Evolutionary conservation across 2,888 invertebrate genomes (phyloP).

Genomic region (Sphinx pinastri): DNA sequence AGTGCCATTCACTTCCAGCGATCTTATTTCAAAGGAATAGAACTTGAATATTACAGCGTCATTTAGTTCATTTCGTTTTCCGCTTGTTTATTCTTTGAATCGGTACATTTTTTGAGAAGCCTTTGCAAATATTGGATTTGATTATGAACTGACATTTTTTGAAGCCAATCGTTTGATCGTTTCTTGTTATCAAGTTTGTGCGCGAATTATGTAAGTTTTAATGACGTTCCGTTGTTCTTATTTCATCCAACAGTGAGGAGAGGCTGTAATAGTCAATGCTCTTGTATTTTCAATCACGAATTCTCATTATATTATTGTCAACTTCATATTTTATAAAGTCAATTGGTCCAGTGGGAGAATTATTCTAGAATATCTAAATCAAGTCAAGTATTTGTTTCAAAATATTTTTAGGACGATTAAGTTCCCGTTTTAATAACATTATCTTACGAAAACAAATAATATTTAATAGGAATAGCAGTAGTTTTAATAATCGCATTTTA

Average conservation of each 20-base stretch:
- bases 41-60: slow-evolving; percentile 9
- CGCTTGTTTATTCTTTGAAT: slow-evolving; percentile 14
- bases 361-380: too few species aligned
- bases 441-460: too few species aligned
- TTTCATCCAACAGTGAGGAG: not conserved
- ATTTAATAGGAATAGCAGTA: not conserved
- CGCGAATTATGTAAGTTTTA: not conserved
- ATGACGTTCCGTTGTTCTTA: not conserved
- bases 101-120: slow-evolving; percentile 4
- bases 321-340: too few species aligned
- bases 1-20: not conserved
- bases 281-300: too few species aligned
- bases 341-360: too few species aligned
- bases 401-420: too few species aligned
- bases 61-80: slow-evolving; percentile 16
- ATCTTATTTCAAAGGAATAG: not conserved
- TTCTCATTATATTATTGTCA: too few species aligned
- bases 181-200: not conserved
- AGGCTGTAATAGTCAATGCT: too few species aligned
- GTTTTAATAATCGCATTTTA: not conserved
- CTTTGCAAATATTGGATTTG: slow-evolving; percentile 9
- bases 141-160: not conserved
- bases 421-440: too few species aligned
- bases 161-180: not conserved
- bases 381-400: too few species aligned